Conservation (phyloP, 2,113 vertebrate genomes). For the Ceyx melanurus region DNA sequence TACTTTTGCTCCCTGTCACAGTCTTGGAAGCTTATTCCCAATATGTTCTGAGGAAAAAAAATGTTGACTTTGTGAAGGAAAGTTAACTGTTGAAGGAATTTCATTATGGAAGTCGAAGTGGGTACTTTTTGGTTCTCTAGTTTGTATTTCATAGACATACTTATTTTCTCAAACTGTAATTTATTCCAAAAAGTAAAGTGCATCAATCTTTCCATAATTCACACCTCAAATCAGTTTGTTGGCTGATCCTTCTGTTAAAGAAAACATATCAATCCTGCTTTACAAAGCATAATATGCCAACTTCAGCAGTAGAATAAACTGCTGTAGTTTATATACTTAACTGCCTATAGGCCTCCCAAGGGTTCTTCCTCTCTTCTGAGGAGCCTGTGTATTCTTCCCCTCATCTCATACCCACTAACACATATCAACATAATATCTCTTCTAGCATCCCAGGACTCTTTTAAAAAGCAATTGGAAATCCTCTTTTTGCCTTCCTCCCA, state of each 20-base stretch:
- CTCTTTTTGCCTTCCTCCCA: not conserved
- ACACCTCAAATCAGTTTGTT: fast-evolving
- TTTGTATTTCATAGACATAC: not conserved
- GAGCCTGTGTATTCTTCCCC: not conserved
- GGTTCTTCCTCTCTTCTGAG: not conserved
- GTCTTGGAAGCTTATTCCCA: not conserved
- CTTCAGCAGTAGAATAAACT: not conserved
- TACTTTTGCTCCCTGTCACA: not conserved
- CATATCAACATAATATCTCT: not conserved
- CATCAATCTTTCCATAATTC: not conserved
- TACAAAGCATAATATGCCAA: not conserved
- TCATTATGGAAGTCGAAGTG: not conserved
- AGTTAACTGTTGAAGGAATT: not conserved
- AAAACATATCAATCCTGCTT: slow-evolving; percentile 7
- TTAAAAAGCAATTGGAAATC: not conserved
- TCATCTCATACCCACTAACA: not conserved
- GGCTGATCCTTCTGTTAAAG: not conserved
- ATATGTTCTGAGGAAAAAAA: not conserved
- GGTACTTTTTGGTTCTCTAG: not conserved
- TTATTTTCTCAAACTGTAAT: slow-evolving; percentile 37
- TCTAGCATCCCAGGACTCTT: not conserved
- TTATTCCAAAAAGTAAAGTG: not conserved
- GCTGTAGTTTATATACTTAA: not conserved
- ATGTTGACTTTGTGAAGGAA: not conserved
- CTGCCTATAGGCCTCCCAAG: not conserved